phyloP scores from a whole-genome alignment of 2,888 invertebrate genomes.

The Parelbella ahira region DNA sequence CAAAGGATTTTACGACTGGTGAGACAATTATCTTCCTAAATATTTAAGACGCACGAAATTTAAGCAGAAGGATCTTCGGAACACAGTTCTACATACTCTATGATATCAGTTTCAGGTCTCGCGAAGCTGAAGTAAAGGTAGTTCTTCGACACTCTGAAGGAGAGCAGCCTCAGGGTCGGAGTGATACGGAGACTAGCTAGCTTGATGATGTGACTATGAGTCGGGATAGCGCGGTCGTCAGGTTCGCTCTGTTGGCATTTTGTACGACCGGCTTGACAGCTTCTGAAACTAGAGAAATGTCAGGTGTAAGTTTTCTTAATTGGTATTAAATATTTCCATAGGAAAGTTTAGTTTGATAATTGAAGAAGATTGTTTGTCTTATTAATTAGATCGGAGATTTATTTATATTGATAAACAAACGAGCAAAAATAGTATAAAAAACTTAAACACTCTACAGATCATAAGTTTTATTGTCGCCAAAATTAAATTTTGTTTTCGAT shows the following conservation, averaged over 20 bases:
- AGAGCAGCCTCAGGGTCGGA: constrained; percentile 48
- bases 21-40: background rate
- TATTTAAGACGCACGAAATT: too few relatives aligned
- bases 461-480: too few relatives aligned
- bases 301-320: too few relatives aligned
- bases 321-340: too few relatives aligned
- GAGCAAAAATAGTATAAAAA: too few relatives aligned
- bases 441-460: too few relatives aligned
- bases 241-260: constrained; percentile 32
- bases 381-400: too few relatives aligned
- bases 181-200: constrained; percentile 49
- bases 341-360: too few relatives aligned
- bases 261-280: constrained; percentile 29
- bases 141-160: constrained; percentile 61
- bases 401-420: too few relatives aligned
- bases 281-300: constrained; percentile 39
- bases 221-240: background rate
- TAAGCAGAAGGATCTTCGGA: constrained; percentile 28
- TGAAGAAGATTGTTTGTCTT: too few relatives aligned
- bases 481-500: too few relatives aligned
- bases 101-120: constrained; percentile 46
- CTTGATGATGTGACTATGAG: constrained; percentile 38
- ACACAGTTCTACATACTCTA: constrained; percentile 53
- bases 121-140: constrained; percentile 58
- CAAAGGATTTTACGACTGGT: background rate